Evolutionary conservation across 2,888 invertebrate species (phyloP), one percentile per base, ranked within the genome.

Genomic region (Melanostoma mellinum): DNA sequence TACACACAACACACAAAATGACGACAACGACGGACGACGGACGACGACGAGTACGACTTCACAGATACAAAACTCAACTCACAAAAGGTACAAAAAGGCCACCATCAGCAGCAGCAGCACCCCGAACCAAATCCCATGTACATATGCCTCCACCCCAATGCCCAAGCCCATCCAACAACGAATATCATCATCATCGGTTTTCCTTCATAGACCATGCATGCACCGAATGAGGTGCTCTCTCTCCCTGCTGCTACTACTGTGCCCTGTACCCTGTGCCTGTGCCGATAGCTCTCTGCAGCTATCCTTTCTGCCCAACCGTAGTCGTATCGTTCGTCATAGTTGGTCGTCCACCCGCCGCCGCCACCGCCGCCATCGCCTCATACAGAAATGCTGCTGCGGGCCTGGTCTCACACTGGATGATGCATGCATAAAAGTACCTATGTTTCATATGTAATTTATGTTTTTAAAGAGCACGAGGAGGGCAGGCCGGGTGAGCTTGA

Each of bases 361-460:
- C 61, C 20, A 20, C 20, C 20, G 20, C 20, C 20, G 20, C 20
- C 20, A 20, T 60, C 67, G 56, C 42, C 42, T 50, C 71, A 71
- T 80, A 35, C 75, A 75, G 56, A 52, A 33, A 36, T 58, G 71
- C 69, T 67, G 69, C 55, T 73, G 81, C 80, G 60, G 68, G 48
- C 72, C 58, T 71, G 56, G 67, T 74, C 78, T 74, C 20, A 20
- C 20, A 20, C 74, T 78, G 75, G 79, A 75, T 82, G 81, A 84
- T 85, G 86, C 86, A 86, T 77, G 85, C 85, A 86, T 72, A 84
- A 84, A 81, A 69, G 82, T 85, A 78, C 86, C 85, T 74, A 75
- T 84, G 79, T 60, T 84, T 61, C 71, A 79, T 79, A 60, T 84
- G 79, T 84, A 84, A 75, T 84, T 84, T 84, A 84, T 84, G 78